Evolutionary conservation across 53 echinoderm and acorn worm genomes (phyloP), one percentile per base, ranked within the genome.

Genomic region (Echinometra lucunter): DNA sequence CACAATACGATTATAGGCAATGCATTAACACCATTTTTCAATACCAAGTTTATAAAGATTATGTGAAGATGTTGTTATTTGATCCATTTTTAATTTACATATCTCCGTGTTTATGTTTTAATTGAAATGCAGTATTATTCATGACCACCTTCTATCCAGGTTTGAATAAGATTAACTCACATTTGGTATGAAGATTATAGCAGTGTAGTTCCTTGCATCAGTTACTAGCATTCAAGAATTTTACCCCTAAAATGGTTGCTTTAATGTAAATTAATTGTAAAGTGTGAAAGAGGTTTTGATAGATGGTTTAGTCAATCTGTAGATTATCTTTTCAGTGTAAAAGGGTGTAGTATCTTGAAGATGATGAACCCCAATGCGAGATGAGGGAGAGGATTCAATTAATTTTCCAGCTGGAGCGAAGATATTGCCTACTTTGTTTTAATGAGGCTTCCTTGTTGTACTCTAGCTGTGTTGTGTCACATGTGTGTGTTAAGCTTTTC

Each of bases 361-460:
- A 85, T 30, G 85, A 49, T 85, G 85, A 85, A 85, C 85, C 85
- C 85, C 53, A 85, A 27, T 27, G 53, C 7, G 85, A 49, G 49
- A 47, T 49, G 85, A 85, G 85, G 47, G 49, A 85, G 85, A 85
- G 85, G 85, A 85, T 85, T 85, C 53, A 49, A 85, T 85, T 85
- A 85, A 85, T 85, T 85, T 85, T 49, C 85, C 85, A 85, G 85
- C 85, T 85, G 85, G 45, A 49, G 85, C 28, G 85, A 85, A 30
- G 85, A 47, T 85, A 85, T 85, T 85, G 85, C 85, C 85, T 85
- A 85, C 85, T 85, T 85, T 85, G 85, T 85, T 85, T 85, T 85
- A 85, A 85, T 37, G 85, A 85, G 85, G 27, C 85, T 85, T 53
- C 21, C 85, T 19, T 45, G 69, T n/a, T 44, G 47, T 27, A 45